These are phyloP conservation scores for Pandion haliaetus DNA, from an alignment of 2,113 vertebrate species.

Conservation along the genomic window DNA sequence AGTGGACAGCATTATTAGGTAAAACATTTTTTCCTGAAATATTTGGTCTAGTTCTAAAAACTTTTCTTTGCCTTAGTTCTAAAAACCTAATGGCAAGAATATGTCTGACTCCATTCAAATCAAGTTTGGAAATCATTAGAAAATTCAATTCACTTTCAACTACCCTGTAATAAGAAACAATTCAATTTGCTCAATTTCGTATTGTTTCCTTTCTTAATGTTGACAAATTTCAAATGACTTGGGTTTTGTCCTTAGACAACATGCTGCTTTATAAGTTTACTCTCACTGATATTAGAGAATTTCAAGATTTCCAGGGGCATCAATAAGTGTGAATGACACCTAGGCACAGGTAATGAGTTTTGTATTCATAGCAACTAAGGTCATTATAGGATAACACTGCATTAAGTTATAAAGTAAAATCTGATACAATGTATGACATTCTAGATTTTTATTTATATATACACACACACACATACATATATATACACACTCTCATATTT, in stretches of 20 bases:
- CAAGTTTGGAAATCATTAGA: not conserved
- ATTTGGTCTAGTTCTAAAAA: not conserved
- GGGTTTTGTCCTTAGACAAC: not conserved
- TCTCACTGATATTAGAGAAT: not conserved
- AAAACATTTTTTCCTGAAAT: not conserved
- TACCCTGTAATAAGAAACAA: not conserved
- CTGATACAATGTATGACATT: not conserved
- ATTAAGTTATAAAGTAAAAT: not conserved
- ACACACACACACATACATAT: not conserved
- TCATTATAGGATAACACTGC: not conserved
- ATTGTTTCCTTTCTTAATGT: not conserved
- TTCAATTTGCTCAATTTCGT: not conserved
- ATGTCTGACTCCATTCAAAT: not conserved
- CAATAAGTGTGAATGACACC: not conserved
- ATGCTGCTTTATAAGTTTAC: not conserved
- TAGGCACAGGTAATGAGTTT: not conserved
- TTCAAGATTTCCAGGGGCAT: not conserved
- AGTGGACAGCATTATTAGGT: not conserved
- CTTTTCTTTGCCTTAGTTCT: not conserved
- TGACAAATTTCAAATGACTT: not conserved
- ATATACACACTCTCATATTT: not conserved
- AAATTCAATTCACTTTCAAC: not conserved
- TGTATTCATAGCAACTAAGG: not conserved
- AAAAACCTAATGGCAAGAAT: not conserved
- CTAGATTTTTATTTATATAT: not conserved